Base-by-base conservation (phyloP, 1,140 invertebrate species). In the Lasaia peninsularis region DNA sequence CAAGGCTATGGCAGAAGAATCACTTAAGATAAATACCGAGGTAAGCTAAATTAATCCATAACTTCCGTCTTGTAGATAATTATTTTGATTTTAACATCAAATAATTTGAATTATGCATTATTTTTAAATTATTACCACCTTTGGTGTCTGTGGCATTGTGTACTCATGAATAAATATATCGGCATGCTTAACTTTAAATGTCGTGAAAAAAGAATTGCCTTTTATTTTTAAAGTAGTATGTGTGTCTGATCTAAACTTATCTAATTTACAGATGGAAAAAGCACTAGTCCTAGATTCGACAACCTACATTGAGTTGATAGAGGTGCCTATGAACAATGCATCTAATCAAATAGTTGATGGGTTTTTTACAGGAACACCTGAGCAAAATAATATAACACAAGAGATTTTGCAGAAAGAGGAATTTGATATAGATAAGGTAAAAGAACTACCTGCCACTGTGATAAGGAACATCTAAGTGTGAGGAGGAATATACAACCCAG, bases 301-400 rank as follows among this genome's bases (percentile, higher is more conserved):
- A 11, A 63, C 63, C 6, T 80, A 67, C 55, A 78, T 80, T 52
- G 74, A 84, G 57, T 85, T 80, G 31, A 83, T 85, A 50, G 81
- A 85, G 63, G 73, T 80, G 12, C 77, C 81, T n/a, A 32, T 77
- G n/a, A 67, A 40, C 58, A 71, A 24, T 33, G 74, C 61, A 28
- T 48, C 69, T 5, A 70, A 51, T 51, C 79, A 78, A 56, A 65
- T 84, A 3, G 57, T 87, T 12, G 84, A 87, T 0, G 78, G 76
- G 9, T 83, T 86, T 66, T 86, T 87, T 54, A 56, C 63, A 0
- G 65, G 62, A 0, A 58, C 54, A 1, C 35, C 62, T 0, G 63
- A 73, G 0, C 63, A 69, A 56, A 24, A 33, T 3, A 12, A 63
- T 56, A 58, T 70, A 0, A 67, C 67, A 1, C 66, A 60, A 18